Conservation (phyloP, 2,888 invertebrate species). For the Drosophila atripex region DNA sequence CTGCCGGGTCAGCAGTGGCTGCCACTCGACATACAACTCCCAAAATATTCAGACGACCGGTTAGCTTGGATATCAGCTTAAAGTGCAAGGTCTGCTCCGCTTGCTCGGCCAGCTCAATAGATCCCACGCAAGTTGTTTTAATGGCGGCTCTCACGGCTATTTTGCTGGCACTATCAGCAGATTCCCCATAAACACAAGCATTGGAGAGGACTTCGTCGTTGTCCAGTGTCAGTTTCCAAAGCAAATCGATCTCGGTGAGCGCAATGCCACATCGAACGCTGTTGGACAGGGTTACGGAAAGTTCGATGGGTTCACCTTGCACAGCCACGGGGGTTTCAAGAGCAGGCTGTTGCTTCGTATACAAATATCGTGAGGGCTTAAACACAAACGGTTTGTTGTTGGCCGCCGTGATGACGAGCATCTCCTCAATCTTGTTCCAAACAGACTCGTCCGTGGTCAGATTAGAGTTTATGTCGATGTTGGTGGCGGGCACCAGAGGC, state of each 20-base stretch:
- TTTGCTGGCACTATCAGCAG: slow-evolving; percentile 73
- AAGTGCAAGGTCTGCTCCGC: slow-evolving; percentile 87
- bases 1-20: slow-evolving; percentile 78
- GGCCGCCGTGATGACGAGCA: slow-evolving; percentile 89
- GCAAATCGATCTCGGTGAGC: slow-evolving; percentile 81
- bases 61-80: slow-evolving; percentile 89
- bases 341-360: slow-evolving; percentile 88
- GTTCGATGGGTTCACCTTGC: slow-evolving; percentile 92
- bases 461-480: slow-evolving; percentile 82
- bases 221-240: slow-evolving; percentile 83
- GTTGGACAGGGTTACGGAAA: slow-evolving; percentile 85
- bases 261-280: slow-evolving; percentile 86
- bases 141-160: slow-evolving; percentile 80
- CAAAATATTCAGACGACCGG: slow-evolving; percentile 89
- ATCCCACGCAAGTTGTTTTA: slow-evolving; percentile 74
- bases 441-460: slow-evolving; percentile 84
- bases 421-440: slow-evolving; percentile 92
- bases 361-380: slow-evolving; percentile 90
- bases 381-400: slow-evolving; percentile 89
- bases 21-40: slow-evolving; percentile 87
- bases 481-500: slow-evolving; percentile 80
- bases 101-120: slow-evolving; percentile 80
- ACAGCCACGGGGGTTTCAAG: slow-evolving; percentile 88
- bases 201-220: slow-evolving; percentile 84
- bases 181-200: slow-evolving; percentile 81